Evolutionary conservation across 2,797 vertebrate species (phyloP).

Genomic region (Decapterus maruadsi): DNA sequence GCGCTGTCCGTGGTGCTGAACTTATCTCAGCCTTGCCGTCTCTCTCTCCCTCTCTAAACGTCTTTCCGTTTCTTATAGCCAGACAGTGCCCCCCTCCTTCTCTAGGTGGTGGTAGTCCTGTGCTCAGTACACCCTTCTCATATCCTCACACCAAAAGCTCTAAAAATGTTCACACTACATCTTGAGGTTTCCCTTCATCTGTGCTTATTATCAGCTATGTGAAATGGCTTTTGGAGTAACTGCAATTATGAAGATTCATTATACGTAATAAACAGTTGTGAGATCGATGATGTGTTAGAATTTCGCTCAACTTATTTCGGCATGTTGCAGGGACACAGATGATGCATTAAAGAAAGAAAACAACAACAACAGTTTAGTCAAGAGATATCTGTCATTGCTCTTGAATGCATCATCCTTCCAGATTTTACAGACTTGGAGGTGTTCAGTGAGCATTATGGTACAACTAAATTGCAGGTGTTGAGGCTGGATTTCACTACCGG

Average conservation of each 20-base stretch:
- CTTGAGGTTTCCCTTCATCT: not conserved
- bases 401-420: conserved; percentile 1
- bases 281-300: not conserved
- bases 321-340: not conserved
- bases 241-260: not conserved
- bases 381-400: not conserved
- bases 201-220: not conserved
- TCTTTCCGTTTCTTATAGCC: conserved; percentile 56
- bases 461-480: not conserved
- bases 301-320: not conserved
- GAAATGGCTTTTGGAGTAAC: not conserved
- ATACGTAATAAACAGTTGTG: not conserved
- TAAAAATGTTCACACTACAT: not conserved
- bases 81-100: conserved; percentile 75
- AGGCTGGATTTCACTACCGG: not conserved
- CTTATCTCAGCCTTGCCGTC: conserved; percentile 52
- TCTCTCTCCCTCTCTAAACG: conserved; percentile 25
- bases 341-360: not conserved
- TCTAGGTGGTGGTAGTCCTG: conserved; percentile 57
- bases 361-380: not conserved
- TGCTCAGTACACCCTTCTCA: conserved; percentile 10
- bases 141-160: conserved; percentile 20
- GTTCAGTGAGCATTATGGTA: not conserved
- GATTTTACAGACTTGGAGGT: not conserved
- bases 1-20: conserved; percentile 75